These are phyloP conservation scores for Scaptomyza pallida DNA, from an alignment of 1,140 invertebrate species.

Conservation along the genomic window DNA sequence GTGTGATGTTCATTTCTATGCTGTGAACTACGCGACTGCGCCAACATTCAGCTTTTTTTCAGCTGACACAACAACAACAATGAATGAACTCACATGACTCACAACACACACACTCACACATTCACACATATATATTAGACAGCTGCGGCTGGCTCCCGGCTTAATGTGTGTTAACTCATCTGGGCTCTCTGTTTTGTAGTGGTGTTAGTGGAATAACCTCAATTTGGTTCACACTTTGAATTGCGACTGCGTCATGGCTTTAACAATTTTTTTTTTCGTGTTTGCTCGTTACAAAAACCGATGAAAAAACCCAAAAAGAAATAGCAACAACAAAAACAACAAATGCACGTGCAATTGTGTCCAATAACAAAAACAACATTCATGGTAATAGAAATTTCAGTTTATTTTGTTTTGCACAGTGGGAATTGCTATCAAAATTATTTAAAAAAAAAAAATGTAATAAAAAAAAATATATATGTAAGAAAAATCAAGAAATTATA, in stretches of 20 bases:
- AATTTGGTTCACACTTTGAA: slow-evolving; percentile 65
- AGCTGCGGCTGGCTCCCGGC: slow-evolving; percentile 31
- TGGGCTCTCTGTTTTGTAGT: slow-evolving; percentile 25
- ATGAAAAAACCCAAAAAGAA: slow-evolving; percentile 28
- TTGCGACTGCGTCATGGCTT: slow-evolving; percentile 71
- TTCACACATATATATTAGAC: not conserved
- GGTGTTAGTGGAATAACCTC: slow-evolving; percentile 63
- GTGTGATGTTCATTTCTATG: slow-evolving; percentile 17
- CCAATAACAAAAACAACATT: slow-evolving; percentile 17
- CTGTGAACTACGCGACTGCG: slow-evolving; percentile 35
- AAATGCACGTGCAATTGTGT: slow-evolving; percentile 41
- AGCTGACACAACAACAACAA: slow-evolving; percentile 28
- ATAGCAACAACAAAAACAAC: slow-evolving; percentile 8
- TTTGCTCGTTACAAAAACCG: slow-evolving; percentile 30
- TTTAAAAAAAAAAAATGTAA: not conserved
- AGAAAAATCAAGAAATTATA: too few relatives aligned
- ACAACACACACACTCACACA: slow-evolving; percentile 27
- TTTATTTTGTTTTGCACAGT: slow-evolving; percentile 12
- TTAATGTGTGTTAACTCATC: slow-evolving; percentile 73
- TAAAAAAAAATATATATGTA: not conserved
- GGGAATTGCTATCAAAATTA: not conserved
- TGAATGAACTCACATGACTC: slow-evolving; percentile 72
- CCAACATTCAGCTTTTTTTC: not conserved
- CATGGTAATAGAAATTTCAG: slow-evolving; percentile 9
- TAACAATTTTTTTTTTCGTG: slow-evolving; percentile 50